These are phyloP conservation scores for Leptinotarsa undecemlineata DNA, from an alignment of 1,140 invertebrate species.

Conservation along the genomic window DNA sequence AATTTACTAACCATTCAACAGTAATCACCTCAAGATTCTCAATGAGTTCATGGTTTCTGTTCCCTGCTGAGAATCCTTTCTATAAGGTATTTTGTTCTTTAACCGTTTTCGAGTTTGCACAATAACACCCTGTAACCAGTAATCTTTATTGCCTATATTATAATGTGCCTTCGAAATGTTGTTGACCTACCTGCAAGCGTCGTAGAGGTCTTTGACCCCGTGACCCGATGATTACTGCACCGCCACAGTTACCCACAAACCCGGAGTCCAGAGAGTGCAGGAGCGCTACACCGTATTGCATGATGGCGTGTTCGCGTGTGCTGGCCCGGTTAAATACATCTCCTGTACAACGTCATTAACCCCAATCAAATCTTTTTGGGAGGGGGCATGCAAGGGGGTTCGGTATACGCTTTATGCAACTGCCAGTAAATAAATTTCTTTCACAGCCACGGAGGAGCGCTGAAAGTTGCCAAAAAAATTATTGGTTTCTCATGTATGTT, in stretches of 20 bases:
- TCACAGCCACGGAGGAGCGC: too few species aligned
- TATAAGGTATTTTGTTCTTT: too few species aligned
- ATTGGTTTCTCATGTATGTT: too few species aligned
- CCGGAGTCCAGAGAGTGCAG: constrained; percentile 14
- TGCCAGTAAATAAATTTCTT: too few species aligned
- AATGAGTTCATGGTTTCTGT: too few species aligned
- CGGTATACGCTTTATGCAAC: too few species aligned
- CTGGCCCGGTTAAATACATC: background rate
- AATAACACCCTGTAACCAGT: too few species aligned
- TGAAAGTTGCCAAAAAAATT: too few species aligned
- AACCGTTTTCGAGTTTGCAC: too few species aligned
- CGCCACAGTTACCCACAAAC: constrained; percentile 39
- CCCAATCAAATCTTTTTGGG: background rate
- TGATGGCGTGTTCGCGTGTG: constrained; percentile 28
- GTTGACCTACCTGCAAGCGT: constrained; percentile 38
- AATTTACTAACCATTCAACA: too few species aligned
- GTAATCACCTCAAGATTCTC: too few species aligned
- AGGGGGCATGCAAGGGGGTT: background rate
- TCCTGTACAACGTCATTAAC: constrained; percentile 7
- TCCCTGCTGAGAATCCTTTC: too few species aligned
- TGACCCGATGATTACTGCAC: constrained; percentile 37
- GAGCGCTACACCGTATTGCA: background rate
- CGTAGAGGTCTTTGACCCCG: constrained; percentile 43
- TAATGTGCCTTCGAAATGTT: constrained; percentile 18
- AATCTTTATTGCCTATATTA: background rate